These are phyloP conservation scores for Myotis davidii DNA, from an alignment of 2,113 vertebrate species.

Conservation along the genomic window DNA sequence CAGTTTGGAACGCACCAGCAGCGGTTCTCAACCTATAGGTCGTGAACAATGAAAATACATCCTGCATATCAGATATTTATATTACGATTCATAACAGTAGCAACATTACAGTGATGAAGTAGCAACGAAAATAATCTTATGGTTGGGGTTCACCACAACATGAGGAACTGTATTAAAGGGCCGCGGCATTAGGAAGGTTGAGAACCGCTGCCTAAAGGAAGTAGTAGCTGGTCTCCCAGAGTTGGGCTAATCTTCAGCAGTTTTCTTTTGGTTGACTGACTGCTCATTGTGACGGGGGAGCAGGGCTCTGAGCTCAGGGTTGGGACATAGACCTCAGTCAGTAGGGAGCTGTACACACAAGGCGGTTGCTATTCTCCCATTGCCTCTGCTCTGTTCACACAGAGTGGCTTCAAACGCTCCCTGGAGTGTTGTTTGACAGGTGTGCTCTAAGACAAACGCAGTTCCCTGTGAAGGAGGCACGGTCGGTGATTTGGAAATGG, in stretches of 20 bases:
- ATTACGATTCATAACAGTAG: no score
- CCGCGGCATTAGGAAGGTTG: no score
- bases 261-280: conserved; percentile 61
- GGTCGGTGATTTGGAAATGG: not conserved
- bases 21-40: no score
- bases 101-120: no score
- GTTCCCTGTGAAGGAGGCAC: not conserved
- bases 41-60: no score
- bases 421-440: not conserved
- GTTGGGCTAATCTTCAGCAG: not conserved
- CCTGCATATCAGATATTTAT: no score
- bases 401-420: not conserved
- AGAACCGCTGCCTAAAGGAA: not conserved
- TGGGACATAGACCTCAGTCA: not conserved
- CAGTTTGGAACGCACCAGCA: fast-evolving
- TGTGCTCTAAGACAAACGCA: not conserved
- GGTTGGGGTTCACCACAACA: no score
- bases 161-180: no score
- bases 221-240: conserved; percentile 34
- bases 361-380: not conserved
- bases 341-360: not conserved
- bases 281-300: not conserved
- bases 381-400: not conserved
- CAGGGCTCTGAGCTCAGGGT: not conserved
- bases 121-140: no score